phyloP scores from a whole-genome alignment of 53 echinoderm and acorn worm species.

The Stichopus horrens region DNA sequence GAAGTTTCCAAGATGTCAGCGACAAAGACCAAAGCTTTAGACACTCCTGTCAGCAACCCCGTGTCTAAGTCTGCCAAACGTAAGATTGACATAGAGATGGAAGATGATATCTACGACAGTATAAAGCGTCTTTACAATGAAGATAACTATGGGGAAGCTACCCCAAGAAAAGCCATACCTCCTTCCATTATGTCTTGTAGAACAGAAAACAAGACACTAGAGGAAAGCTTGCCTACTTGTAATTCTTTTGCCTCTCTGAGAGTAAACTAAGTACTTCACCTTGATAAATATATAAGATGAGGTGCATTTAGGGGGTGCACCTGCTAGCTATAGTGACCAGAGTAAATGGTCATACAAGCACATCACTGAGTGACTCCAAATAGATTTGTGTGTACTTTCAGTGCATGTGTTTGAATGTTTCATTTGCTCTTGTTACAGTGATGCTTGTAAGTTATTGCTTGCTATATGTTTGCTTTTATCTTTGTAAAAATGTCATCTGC shows the following conservation, averaged over 20 bases:
- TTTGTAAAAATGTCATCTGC: neutral
- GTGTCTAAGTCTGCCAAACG: constrained; percentile 67
- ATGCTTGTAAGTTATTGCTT: neutral
- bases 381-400: neutral
- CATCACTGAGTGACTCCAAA: neutral
- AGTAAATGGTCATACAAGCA: neutral
- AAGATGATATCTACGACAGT: constrained; percentile 75
- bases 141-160: constrained; percentile 55
- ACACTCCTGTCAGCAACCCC: constrained; percentile 21
- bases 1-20: constrained; percentile 60
- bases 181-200: constrained; percentile 69
- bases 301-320: neutral
- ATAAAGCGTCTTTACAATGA: constrained; percentile 96
- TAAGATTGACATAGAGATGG: constrained; percentile 66
- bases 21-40: constrained; percentile 51
- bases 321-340: neutral
- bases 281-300: constrained; percentile 19
- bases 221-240: constrained; percentile 68
- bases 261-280: constrained; percentile 67
- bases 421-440: neutral
- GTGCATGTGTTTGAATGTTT: neutral
- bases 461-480: neutral
- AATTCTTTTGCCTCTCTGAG: constrained; percentile 80
- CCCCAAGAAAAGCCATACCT: constrained; percentile 46
- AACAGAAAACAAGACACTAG: constrained; percentile 69